Conservation (phyloP, 2,797 vertebrate species). For the Lates japonicus region DNA sequence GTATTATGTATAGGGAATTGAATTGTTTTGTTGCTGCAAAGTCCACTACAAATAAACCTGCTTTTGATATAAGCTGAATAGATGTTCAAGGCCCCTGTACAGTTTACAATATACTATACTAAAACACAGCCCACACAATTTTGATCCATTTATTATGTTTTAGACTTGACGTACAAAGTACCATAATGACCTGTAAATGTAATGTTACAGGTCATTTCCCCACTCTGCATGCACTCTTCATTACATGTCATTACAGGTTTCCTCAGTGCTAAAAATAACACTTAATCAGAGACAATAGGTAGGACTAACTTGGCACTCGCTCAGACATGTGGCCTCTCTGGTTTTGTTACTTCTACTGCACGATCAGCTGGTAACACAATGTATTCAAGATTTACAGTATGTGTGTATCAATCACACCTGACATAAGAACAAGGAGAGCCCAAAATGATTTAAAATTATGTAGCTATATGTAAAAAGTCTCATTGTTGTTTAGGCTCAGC, state of each 20-base stretch:
- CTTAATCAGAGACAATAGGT: no score
- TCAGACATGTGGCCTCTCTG: background rate
- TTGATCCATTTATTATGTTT: no score
- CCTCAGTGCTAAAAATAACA: background rate
- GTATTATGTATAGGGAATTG: background rate
- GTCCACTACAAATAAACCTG: background rate
- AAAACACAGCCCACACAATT: background rate
- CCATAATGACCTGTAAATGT: no score
- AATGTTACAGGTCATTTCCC: no score
- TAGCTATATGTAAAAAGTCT: background rate
- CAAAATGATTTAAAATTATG: background rate
- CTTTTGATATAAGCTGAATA: background rate
- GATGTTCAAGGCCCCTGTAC: background rate
- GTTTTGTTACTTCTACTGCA: background rate
- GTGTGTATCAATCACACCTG: background rate
- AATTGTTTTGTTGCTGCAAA: background rate
- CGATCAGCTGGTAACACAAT: background rate
- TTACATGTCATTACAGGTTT: no score
- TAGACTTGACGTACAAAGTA: no score
- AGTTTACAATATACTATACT: background rate
- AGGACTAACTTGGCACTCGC: background rate
- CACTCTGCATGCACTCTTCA: no score
- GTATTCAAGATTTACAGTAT: background rate
- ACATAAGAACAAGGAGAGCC: background rate
- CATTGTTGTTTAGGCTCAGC: background rate